Evolutionary conservation across 2,888 invertebrate genomes (phyloP).

Genomic region (Pristionchus maxplancki): DNA sequence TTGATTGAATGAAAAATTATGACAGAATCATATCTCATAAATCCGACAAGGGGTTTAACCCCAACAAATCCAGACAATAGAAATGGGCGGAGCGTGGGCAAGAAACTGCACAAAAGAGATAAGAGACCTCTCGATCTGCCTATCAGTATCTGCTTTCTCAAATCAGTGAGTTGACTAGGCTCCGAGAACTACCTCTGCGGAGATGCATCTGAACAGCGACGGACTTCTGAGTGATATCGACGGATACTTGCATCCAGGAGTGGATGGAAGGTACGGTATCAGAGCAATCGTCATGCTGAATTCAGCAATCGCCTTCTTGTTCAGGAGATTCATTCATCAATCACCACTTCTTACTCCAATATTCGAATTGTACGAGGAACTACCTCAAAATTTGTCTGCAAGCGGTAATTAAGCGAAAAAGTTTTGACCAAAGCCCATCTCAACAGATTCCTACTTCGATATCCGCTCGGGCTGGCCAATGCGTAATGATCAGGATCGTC

Average conservation of each 20-base stretch:
- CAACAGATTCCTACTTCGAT: conserved; percentile 2
- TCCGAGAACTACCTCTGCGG: background rate
- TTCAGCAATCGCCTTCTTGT: background rate
- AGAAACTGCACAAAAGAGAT: conserved; percentile 14
- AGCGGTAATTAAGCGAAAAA: background rate
- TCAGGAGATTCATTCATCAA: background rate
- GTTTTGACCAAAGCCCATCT: background rate
- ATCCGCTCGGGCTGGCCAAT: background rate
- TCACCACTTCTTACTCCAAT: background rate
- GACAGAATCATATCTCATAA: background rate
- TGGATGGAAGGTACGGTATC: background rate
- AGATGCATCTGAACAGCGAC: background rate
- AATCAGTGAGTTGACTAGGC: background rate
- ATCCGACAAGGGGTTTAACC: background rate
- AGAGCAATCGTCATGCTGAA: background rate
- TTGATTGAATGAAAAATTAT: background rate
- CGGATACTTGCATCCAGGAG: background rate
- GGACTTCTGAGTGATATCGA: background rate
- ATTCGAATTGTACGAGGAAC: background rate
- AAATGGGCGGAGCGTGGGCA: background rate
- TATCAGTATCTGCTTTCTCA: background rate
- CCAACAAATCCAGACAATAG: background rate
- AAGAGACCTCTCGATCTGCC: background rate
- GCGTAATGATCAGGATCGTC: background rate
- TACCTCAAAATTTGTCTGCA: background rate